Evolutionary conservation across 2,888 invertebrate species (phyloP).

Genomic region (Nymphalis polychloros): DNA sequence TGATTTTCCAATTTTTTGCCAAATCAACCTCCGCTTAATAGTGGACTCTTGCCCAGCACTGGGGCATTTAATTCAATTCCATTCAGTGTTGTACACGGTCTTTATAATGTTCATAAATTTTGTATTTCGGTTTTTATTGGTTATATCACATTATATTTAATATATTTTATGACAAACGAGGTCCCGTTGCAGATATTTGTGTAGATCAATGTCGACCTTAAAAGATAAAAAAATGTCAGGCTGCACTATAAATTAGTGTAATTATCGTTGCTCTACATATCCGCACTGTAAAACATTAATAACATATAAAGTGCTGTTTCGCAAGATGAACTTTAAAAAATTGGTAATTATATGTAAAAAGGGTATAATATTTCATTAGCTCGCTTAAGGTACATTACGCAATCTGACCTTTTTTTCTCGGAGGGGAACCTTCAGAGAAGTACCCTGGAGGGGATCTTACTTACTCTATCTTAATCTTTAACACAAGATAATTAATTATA

Average conservation of each 20-base stretch:
- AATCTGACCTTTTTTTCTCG: not conserved
- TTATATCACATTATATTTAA: not conserved
- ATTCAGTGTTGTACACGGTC: no score
- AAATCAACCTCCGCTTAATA: no score
- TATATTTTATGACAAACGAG: not conserved
- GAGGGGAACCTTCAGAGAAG: no score
- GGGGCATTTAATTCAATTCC: no score
- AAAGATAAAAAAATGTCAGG: slow-evolving; percentile 21
- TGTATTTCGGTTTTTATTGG: not conserved
- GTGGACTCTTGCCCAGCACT: no score
- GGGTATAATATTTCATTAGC: slow-evolving; percentile 21
- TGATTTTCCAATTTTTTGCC: no score
- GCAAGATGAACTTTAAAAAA: slow-evolving; percentile 31
- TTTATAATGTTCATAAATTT: not conserved
- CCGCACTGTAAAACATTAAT: slow-evolving; percentile 18
- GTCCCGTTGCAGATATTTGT: not conserved
- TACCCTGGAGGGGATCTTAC: no score
- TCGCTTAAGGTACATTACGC: not conserved
- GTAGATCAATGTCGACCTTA: slow-evolving; percentile 4
- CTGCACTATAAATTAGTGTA: slow-evolving; percentile 21
- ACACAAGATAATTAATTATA: no score
- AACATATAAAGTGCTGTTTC: slow-evolving; percentile 24
- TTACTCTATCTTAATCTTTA: no score
- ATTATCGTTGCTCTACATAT: slow-evolving; percentile 29
- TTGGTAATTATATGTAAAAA: slow-evolving; percentile 20